Percentiles rank a stretch among this genome's conserved stretches.
Evolutionary conservation across 2,888 invertebrate species (phyloP).

Genomic region (Idaea biselata): DNA sequence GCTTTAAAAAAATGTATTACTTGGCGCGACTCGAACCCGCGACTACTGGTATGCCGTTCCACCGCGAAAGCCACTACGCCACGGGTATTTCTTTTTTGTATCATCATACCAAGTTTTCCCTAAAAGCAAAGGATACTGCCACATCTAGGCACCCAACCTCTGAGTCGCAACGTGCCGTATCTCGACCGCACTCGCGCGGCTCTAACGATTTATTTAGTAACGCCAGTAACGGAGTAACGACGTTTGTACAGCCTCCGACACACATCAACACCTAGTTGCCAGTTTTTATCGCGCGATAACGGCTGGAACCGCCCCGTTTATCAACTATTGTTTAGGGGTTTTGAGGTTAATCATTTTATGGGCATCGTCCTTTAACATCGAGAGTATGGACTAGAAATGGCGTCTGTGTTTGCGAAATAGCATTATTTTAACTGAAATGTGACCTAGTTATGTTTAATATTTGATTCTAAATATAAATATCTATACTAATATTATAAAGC

Average conservation of each 20-base stretch:
- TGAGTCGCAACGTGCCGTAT: constrained; percentile 65
- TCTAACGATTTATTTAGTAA: constrained; percentile 77
- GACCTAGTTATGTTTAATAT: not conserved
- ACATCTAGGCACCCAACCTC: constrained; percentile 45
- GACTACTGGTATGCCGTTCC: too few species aligned
- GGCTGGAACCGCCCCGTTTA: constrained; percentile 10
- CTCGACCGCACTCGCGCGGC: constrained; percentile 63
- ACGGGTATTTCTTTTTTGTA: too few species aligned
- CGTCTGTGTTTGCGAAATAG: not conserved
- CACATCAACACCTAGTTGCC: constrained; percentile 58
- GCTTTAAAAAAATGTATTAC: too few species aligned
- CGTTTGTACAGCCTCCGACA: constrained; percentile 68
- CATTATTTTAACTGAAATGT: not conserved
- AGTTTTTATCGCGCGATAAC: constrained; percentile 58
- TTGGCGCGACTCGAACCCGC: too few species aligned
- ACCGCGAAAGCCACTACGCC: too few species aligned
- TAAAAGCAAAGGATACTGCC: too few species aligned
- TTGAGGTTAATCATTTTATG: not conserved
- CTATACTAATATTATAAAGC: too few species aligned
- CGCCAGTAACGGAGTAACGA: constrained; percentile 68
- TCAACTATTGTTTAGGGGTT: not conserved
- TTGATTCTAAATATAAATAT: too few species aligned
- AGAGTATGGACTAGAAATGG: not conserved
- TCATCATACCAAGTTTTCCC: too few species aligned
- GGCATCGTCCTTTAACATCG: not conserved